These are phyloP conservation scores for Drosophila cardini DNA, from an alignment of 1,140 invertebrate species.

Conservation along the genomic window DNA sequence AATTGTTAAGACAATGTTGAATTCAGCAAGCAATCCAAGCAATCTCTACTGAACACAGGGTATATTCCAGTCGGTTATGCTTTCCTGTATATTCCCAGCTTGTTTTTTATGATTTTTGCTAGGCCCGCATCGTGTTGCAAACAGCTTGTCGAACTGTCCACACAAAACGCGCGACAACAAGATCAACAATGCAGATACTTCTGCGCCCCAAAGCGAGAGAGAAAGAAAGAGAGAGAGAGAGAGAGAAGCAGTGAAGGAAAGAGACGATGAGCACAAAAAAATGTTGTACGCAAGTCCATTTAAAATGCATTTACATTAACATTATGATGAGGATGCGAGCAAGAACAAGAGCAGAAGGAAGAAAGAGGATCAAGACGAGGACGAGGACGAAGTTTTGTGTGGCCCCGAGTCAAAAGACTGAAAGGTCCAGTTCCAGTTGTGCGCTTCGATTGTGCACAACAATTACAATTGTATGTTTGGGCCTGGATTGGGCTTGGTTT, in stretches of 20 bases:
- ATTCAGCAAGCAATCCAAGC: too few species aligned
- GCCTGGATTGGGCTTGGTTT: neutral
- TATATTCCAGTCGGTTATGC: too few species aligned
- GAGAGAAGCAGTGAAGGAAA: neutral
- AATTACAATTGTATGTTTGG: conserved; percentile 74
- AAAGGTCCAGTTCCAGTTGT: neutral
- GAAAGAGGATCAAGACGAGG: conserved; percentile 62
- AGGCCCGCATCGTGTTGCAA: conserved; percentile 78
- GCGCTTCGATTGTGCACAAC: conserved; percentile 48
- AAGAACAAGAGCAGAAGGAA: conserved; percentile 60
- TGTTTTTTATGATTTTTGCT: conserved; percentile 70
- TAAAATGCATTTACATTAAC: conserved; percentile 85
- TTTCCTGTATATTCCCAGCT: too few species aligned
- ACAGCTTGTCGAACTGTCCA: conserved; percentile 82
- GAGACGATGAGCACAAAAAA: conserved; percentile 58
- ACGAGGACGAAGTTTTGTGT: conserved; percentile 64
- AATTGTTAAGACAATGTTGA: too few species aligned
- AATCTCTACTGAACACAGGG: too few species aligned
- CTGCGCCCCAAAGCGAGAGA: too few species aligned
- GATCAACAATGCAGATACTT: conserved; percentile 14
- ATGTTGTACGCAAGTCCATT: conserved; percentile 83
- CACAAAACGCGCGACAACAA: conserved; percentile 76
- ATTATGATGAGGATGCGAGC: conserved; percentile 78
- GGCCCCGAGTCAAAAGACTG: conserved; percentile 36
- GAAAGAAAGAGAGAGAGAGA: too few species aligned